Conservation (phyloP, 2,113 vertebrate species). For the Sceloporus undulatus region DNA sequence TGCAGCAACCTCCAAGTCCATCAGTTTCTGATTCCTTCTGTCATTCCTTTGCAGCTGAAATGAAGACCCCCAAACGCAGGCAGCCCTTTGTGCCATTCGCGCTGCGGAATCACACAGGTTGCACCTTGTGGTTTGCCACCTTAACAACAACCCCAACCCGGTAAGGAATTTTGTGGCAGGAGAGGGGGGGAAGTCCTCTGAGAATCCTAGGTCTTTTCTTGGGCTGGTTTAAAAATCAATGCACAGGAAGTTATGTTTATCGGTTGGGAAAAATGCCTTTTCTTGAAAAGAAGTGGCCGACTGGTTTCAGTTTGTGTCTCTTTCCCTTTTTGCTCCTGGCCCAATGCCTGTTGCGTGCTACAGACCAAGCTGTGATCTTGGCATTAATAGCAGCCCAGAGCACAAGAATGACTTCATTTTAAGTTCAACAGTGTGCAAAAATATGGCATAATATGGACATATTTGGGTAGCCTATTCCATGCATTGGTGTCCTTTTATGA, state of each 20-base stretch:
- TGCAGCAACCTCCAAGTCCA: no score
- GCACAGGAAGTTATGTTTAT: not conserved
- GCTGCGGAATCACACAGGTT: slow-evolving; percentile 93
- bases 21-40: not conserved
- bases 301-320: no score
- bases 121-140: slow-evolving; percentile 95
- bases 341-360: no score
- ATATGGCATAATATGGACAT: no score
- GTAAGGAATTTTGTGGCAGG: slow-evolving; percentile 73
- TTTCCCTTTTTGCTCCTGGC: no score
- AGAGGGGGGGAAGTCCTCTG: not conserved
- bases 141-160: slow-evolving; percentile 95
- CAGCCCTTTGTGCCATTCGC: slow-evolving; percentile 96
- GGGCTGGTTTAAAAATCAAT: not conserved
- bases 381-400: no score
- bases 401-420: no score
- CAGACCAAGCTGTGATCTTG: no score
- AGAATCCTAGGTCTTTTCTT: no score
- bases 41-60: slow-evolving; percentile 71
- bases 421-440: no score
- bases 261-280: not conserved
- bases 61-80: slow-evolving; percentile 90
- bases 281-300: no score
- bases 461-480: no score
- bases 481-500: not conserved